Evolutionary conservation across 2,113 vertebrate species (phyloP), one percentile per base, ranked within the genome.

Genomic region (Catharus minimus): DNA sequence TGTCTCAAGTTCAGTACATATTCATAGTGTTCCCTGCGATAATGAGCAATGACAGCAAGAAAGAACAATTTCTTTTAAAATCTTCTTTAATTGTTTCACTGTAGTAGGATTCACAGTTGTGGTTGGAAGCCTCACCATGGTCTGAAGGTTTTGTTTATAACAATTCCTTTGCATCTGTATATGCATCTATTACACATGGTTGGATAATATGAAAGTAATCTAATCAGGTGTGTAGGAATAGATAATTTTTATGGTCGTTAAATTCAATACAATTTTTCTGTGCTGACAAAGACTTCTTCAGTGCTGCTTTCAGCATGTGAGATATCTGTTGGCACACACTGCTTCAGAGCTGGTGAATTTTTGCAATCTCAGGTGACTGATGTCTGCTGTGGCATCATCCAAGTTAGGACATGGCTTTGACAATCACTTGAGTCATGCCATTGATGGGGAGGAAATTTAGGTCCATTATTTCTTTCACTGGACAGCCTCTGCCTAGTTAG

Each of bases 261-360:
- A 60, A 52, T 84, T 82, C 38, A 36, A 9, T 39, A 23, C 14
- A 55, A 23, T 75, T 81, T n/a, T 44, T 88, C 73, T 83, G 21
- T 17, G 15, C 20, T 1, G 11, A 75, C 32, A 82, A 67, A 39
- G 15, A 46, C 4, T 80, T 47, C 23, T 69, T 32, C 23, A 55
- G 26, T 44, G 55, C 33, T 3, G 8, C 28, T 65, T 61, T 46
- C 52, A 60, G 67, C 50, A 57, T 1, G 2, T 56, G 53, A 22
- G 53, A 60, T 28, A 46, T 62, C 38, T 85, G 33, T 61, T 89
- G 89, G 68, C 84, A 72, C 52, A 30, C 26, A 41, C 80, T 69
- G 36, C 53, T 79, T 41, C 86, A 39, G 71, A 88, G 67, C 67
- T 94, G 87, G 64, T 88, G 72, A 80, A 77, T 88, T 82, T 43